phyloP scores from a whole-genome alignment of 2,113 vertebrate genomes.

The Phoenicopterus ruber region DNA sequence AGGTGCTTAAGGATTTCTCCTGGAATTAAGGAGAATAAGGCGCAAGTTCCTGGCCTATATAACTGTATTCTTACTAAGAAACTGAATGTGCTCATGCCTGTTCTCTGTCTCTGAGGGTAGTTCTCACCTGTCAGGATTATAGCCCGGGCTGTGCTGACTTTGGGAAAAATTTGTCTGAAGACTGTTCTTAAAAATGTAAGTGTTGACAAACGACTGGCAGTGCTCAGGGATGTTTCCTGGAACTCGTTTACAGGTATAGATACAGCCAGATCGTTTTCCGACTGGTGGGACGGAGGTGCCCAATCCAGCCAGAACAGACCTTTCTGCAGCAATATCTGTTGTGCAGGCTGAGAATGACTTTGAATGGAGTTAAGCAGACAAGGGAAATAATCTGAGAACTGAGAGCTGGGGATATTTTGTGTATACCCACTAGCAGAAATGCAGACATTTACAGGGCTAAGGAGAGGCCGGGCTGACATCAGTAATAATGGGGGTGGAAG shows the following conservation, averaged over 20 bases:
- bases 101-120: neutral
- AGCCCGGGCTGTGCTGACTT: neutral
- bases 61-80: neutral
- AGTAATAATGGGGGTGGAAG: neutral
- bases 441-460: neutral
- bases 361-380: neutral
- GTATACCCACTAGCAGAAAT: neutral
- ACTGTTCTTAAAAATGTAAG: neutral
- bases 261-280: neutral
- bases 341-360: neutral
- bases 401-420: neutral
- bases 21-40: neutral
- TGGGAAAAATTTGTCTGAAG: neutral
- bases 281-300: neutral
- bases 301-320: neutral
- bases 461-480: neutral
- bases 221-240: neutral
- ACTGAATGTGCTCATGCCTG: neutral
- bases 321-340: neutral
- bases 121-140: neutral
- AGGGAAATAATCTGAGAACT: neutral
- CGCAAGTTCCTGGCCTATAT: neutral
- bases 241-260: neutral
- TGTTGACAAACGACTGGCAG: neutral
- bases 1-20: neutral